Conservation (phyloP, 2,888 invertebrate genomes). For the Meloe dianella region DNA sequence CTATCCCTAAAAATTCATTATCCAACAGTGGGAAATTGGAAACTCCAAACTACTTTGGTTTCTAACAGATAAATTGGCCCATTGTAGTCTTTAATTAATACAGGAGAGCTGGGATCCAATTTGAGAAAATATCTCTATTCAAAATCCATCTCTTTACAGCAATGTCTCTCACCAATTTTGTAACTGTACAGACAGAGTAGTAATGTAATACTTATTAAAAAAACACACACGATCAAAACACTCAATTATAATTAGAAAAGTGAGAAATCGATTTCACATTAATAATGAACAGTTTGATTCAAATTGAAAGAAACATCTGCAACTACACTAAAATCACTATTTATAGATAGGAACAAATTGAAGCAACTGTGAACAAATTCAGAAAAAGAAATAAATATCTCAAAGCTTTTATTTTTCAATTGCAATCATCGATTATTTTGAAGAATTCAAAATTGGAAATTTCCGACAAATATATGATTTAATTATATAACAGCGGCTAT, state of each 20-base stretch:
- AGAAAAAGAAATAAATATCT: no score
- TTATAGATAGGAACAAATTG: neutral
- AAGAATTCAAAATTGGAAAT: no score
- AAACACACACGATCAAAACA: neutral
- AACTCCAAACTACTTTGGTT: conserved; percentile 51
- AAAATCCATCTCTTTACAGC: neutral
- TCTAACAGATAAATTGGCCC: conserved; percentile 47
- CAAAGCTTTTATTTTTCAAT: no score
- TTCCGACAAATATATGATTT: no score
- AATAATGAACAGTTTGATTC: neutral
- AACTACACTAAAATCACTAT: neutral
- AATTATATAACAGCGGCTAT: no score
- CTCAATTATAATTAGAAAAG: neutral
- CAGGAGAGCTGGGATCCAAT: conserved; percentile 39
- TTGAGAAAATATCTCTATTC: conserved; percentile 33
- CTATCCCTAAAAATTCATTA: conserved; percentile 52
- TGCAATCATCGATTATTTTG: no score
- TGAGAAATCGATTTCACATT: neutral
- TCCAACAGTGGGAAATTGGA: conserved; percentile 52
- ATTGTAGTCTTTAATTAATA: conserved; percentile 52
- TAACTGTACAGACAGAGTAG: neutral
- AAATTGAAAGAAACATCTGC: neutral
- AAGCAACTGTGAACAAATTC: no score
- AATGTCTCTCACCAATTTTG: neutral
- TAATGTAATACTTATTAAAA: neutral